These are phyloP conservation scores for Cataglyphis rosenhaueri DNA, from an alignment of 2,888 invertebrate species.

Conservation along the genomic window DNA sequence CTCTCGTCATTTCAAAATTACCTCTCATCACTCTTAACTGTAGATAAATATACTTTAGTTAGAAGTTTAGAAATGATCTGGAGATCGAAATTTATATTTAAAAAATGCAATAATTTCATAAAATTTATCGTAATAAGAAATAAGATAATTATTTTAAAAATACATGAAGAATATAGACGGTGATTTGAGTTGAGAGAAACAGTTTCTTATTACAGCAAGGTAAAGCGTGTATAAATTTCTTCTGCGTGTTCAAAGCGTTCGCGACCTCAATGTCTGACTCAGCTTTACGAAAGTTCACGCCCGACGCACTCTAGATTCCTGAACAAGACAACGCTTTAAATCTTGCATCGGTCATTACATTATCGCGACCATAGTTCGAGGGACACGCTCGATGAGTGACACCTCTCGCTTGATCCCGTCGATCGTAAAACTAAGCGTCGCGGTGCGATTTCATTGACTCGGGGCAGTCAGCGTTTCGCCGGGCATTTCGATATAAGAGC, in stretches of 20 bases:
- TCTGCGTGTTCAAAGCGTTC: neutral
- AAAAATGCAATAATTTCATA: neutral
- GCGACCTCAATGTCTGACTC: neutral
- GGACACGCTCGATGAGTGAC: conserved; percentile 30
- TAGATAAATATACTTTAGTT: neutral
- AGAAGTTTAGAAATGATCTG: neutral
- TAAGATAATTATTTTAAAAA: neutral
- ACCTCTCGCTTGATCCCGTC: conserved; percentile 40
- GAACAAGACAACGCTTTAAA: neutral
- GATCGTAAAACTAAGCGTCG: conserved; percentile 43
- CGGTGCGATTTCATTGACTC: conserved; percentile 31
- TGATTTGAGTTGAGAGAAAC: neutral
- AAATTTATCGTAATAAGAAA: neutral
- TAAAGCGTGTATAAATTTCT: neutral
- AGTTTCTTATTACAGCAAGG: neutral
- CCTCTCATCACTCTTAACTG: conserved; percentile 4
- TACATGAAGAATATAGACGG: neutral
- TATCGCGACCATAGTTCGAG: conserved; percentile 9
- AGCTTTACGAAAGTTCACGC: neutral
- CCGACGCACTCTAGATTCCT: neutral
- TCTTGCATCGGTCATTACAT: conserved; percentile 27
- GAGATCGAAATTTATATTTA: neutral
- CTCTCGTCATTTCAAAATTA: conserved; percentile 21
- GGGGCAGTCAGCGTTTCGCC: conserved; percentile 14
- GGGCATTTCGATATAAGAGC: conserved; percentile 57